phyloP scores from a whole-genome alignment of 2,797 vertebrate genomes.

The Artibeus lituratus region DNA sequence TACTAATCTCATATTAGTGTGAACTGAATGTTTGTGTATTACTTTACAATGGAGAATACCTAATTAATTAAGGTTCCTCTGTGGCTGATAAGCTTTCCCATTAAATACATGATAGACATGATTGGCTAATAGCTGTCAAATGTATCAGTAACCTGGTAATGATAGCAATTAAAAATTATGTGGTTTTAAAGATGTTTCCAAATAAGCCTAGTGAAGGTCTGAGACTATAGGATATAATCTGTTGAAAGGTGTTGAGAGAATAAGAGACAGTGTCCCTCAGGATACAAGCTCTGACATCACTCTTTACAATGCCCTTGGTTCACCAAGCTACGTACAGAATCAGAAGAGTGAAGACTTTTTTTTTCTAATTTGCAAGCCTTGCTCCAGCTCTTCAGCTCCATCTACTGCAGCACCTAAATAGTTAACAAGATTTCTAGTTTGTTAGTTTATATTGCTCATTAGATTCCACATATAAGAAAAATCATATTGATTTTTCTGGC shows the following conservation, averaged over 20 bases:
- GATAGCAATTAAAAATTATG: conserved; percentile 61
- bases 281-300: not conserved
- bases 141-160: conserved; percentile 55
- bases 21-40: conserved; percentile 47
- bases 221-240: not conserved
- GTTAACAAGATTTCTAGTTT: conserved; percentile 4
- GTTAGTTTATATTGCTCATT: not conserved
- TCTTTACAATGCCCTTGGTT: not conserved
- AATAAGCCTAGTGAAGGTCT: conserved; percentile 7
- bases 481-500: not conserved
- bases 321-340: not conserved
- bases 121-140: conserved; percentile 60
- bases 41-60: conserved; percentile 42
- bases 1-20: conserved; percentile 33
- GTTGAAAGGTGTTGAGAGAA: conserved; percentile 18
- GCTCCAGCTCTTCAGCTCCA: not conserved
- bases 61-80: conserved; percentile 68
- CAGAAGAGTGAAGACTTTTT: not conserved
- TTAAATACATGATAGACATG: conserved; percentile 52
- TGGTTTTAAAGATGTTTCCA: conserved; percentile 40
- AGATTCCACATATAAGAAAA: not conserved
- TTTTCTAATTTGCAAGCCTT: not conserved
- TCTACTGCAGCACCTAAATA: not conserved
- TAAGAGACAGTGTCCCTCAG: not conserved
- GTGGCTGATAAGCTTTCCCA: conserved; percentile 57